Base-by-base conservation (phyloP, 1,140 invertebrate genomes). In the Plutomurus gul region DNA sequence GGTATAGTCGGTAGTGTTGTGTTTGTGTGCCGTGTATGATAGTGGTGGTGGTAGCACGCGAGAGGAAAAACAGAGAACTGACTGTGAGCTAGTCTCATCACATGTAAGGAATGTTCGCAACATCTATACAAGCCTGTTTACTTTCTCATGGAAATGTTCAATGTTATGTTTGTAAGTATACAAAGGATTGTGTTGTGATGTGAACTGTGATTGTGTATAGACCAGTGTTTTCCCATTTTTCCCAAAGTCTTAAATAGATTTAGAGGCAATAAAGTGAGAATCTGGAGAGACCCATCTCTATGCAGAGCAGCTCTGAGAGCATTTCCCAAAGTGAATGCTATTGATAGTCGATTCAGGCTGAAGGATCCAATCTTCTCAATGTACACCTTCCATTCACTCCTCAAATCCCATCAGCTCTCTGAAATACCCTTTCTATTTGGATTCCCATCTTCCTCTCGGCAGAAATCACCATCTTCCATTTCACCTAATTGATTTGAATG, bases 241-340 rank as follows among this genome's bases (percentile, higher is more conserved):
- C 16, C 47, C 37, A 76, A 73, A 30, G 43, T 74, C 75, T 80
- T 80, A 82, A 82, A 82, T 77, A 81, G 75, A 83, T 80, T 81
- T 80, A 82, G 47, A 56, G 73, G 75, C 72, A 76, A 83, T 76
- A 84, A 77, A 83, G 74, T 56, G 73, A 56, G 77, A 72, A 82
- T 81, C 56, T 79, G 73, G 65, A 75, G 43, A 78, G 46, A 70
- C 33, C 51, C 60, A 77, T 82, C 47, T 79, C 75, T 77, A 78
- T 83, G 75, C 71, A 79, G 73, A 77, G 65, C 37, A 81, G 49
- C 40, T 37, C 37, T 36, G 39, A 60, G 60, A 72, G 46, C 22
- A 72, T 78, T 74, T 51, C 37, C 37, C 46, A 74, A 77, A 77
- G 76, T 77, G 76, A 77, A 77, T 77, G 37, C 60, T 25, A 72